Percentiles rank a stretch among this genome's conserved stretches.
Evolutionary conservation across 2,113 vertebrate species (phyloP).

Genomic region (Varanus komodoensis): DNA sequence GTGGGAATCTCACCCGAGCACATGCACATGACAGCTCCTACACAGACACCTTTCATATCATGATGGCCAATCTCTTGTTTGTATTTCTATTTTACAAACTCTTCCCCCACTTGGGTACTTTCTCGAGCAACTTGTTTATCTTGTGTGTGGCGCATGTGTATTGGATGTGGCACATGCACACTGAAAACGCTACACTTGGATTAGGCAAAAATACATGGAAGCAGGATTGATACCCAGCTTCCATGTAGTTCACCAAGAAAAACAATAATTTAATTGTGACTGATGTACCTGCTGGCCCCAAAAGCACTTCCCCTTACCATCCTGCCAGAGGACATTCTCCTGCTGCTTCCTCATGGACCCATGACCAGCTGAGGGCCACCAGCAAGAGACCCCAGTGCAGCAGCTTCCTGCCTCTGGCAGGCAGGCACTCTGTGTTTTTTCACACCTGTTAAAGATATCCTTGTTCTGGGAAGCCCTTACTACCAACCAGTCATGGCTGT

Average conservation of each 20-base stretch:
- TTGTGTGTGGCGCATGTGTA: not conserved
- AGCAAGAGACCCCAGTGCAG: no score
- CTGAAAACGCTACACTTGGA: not conserved
- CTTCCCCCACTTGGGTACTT: not conserved
- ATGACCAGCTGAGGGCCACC: no score
- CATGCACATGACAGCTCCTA: no score
- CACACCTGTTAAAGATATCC: no score
- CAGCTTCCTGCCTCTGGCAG: no score
- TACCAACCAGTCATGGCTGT: no score
- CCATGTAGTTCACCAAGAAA: not conserved
- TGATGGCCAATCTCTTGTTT: not conserved
- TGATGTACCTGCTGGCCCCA: not conserved
- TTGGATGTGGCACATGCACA: not conserved
- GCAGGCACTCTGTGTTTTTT: no score
- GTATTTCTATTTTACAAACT: not conserved
- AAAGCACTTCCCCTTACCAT: not conserved
- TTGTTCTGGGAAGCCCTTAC: no score
- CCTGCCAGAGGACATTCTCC: no score
- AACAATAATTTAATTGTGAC: not conserved
- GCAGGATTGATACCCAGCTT: not conserved
- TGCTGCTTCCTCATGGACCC: no score
- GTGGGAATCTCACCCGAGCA: no score
- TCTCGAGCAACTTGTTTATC: not conserved
- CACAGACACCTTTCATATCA: not conserved
- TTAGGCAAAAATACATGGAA: not conserved